Evolutionary conservation across 2,797 vertebrate genomes (phyloP).

Genomic region (Dendrocincla fuliginosa): DNA sequence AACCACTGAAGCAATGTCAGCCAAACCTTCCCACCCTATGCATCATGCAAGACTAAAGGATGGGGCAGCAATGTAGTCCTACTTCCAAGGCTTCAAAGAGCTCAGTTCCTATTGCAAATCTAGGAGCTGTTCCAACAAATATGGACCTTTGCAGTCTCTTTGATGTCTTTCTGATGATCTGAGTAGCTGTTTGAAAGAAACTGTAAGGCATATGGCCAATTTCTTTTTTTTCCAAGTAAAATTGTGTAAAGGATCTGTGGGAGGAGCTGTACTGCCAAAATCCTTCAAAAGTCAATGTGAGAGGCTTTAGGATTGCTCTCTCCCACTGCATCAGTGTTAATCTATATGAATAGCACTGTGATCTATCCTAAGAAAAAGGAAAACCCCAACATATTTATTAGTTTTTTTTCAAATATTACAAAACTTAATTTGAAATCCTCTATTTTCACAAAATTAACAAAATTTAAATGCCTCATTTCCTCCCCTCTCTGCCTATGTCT

Average conservation of each 20-base stretch:
- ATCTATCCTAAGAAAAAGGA: background rate
- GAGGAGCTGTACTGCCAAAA: background rate
- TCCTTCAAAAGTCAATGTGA: background rate
- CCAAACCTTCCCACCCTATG: background rate
- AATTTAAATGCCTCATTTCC: background rate
- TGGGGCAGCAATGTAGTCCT: background rate
- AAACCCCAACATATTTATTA: rapidly evolving
- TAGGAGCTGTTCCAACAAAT: background rate
- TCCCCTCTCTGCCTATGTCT: rapidly evolving
- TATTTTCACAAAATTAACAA: background rate
- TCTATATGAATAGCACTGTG: background rate
- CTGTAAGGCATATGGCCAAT: background rate
- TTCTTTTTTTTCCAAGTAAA: background rate
- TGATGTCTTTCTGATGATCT: background rate
- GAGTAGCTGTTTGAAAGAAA: background rate
- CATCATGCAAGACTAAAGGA: background rate
- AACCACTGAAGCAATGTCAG: background rate
- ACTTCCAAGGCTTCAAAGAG: background rate
- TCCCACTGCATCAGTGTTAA: background rate
- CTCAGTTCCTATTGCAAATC: background rate
- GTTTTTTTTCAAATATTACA: background rate
- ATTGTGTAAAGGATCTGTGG: background rate
- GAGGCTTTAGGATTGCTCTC: background rate
- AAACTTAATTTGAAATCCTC: background rate
- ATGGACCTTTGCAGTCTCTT: background rate